A percentile compares a stretch with the other conserved stretches of the same genome.
Evolutionary conservation across 2,797 vertebrate species (phyloP).

Genomic region (Babyrousa celebensis): DNA sequence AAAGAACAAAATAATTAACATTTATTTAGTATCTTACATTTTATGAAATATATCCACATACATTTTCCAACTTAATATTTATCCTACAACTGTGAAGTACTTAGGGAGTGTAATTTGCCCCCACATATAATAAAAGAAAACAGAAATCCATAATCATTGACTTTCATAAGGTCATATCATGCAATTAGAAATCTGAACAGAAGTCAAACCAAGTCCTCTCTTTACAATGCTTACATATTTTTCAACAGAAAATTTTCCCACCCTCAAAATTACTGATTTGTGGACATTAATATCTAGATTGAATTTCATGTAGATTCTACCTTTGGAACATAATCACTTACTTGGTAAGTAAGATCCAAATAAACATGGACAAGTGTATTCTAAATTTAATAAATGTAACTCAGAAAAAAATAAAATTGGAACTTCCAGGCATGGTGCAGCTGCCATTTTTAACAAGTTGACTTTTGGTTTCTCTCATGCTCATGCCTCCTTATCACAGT

Average conservation of each 20-base stretch:
- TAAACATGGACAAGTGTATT: background rate
- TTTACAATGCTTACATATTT: background rate
- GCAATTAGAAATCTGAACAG: slow-evolving; percentile 31
- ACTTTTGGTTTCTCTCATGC: background rate
- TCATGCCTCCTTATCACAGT: background rate
- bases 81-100: background rate
- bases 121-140: slow-evolving; percentile 19
- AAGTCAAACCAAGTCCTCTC: background rate
- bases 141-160: background rate
- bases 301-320: background rate
- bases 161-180: background rate
- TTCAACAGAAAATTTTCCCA: background rate
- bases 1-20: background rate
- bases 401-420: background rate
- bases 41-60: slow-evolving; percentile 35
- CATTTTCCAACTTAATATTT: slow-evolving; percentile 43
- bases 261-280: slow-evolving; percentile 20
- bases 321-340: slow-evolving; percentile 11
- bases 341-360: background rate
- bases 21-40: background rate
- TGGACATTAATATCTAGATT: background rate
- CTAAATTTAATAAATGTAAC: background rate
- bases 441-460: background rate
- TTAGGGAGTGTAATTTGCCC: background rate
- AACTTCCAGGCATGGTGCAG: background rate